Conservation (phyloP, 1,140 invertebrate species). For the Drosophila pectinifera region DNA sequence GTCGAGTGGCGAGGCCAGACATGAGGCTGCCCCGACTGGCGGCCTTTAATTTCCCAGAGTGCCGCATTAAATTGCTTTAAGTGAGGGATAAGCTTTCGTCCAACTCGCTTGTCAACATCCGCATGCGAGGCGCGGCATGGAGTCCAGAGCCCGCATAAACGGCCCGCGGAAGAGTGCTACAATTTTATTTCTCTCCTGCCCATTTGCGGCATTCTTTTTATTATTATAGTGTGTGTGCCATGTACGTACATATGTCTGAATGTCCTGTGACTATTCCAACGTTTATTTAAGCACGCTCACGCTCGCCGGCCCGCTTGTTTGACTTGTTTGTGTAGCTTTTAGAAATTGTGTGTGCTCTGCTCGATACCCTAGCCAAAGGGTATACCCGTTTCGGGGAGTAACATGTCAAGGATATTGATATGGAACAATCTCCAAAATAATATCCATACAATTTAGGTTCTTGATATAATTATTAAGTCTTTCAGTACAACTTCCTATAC, state of each 20-base stretch:
- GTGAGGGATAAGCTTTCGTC: constrained; percentile 49
- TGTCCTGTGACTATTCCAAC: constrained; percentile 51
- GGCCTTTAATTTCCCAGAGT: constrained; percentile 68
- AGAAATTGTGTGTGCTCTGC: constrained; percentile 67
- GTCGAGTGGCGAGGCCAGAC: constrained; percentile 17
- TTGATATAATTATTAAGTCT: too few species aligned
- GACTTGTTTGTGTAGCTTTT: constrained; percentile 53
- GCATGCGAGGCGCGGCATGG: constrained; percentile 1
- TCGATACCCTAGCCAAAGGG: constrained; percentile 17
- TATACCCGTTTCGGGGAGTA: constrained; percentile 1
- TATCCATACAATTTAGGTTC: too few species aligned
- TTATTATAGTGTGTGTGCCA: constrained; percentile 33
- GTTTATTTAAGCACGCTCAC: constrained; percentile 69
- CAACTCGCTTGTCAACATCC: constrained; percentile 37
- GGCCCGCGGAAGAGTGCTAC: constrained; percentile 52
- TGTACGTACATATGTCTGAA: constrained; percentile 30
- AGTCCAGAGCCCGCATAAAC: constrained; percentile 23
- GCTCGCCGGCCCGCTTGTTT: constrained; percentile 42
- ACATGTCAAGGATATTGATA: too few species aligned
- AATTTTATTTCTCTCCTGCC: constrained; percentile 44
- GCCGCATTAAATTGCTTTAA: constrained; percentile 64
- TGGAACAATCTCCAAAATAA: too few species aligned
- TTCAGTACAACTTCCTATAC: not conserved
- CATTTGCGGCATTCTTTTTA: constrained; percentile 39
- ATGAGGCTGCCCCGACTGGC: constrained; percentile 24